These are phyloP conservation scores for Periophthalmodon schlosseri DNA, from an alignment of 2,113 vertebrate genomes.

Conservation along the genomic window DNA sequence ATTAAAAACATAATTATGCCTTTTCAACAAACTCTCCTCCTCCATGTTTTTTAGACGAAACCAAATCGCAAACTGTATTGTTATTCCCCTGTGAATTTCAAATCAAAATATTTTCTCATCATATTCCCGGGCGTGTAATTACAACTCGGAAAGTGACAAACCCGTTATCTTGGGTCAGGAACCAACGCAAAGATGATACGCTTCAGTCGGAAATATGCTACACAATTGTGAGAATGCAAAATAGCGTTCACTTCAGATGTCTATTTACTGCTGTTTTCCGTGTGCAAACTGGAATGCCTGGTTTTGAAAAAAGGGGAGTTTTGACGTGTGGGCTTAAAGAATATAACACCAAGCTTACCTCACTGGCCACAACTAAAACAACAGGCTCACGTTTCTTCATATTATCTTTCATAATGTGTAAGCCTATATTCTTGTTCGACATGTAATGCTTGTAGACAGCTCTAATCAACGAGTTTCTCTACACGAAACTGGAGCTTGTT, in stretches of 20 bases:
- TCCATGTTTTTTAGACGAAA: constrained; percentile 23
- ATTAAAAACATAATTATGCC: constrained; percentile 42
- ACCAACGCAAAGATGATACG: constrained; percentile 39
- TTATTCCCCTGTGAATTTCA: constrained; percentile 55
- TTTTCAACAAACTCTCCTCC: constrained; percentile 25
- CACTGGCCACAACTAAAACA: constrained; percentile 42
- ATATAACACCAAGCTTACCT: constrained; percentile 56
- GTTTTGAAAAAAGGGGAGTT: constrained; percentile 33
- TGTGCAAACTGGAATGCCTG: constrained; percentile 48
- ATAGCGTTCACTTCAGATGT: constrained; percentile 1
- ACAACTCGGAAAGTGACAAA: constrained; percentile 47
- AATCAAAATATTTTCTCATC: constrained; percentile 35
- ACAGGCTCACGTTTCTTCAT: constrained; percentile 54
- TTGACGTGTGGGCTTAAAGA: constrained; percentile 29
- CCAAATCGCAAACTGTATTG: constrained; percentile 36
- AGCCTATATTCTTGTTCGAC: constrained; percentile 44
- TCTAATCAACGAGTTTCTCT: constrained; percentile 66
- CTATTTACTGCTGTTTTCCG: constrained; percentile 5
- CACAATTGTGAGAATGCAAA: neutral
- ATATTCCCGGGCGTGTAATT: constrained; percentile 63
- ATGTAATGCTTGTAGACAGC: constrained; percentile 54
- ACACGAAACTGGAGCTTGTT: constrained; percentile 41
- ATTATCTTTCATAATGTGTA: constrained; percentile 61
- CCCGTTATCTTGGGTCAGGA: constrained; percentile 37
- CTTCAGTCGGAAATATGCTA: constrained; percentile 38